Conservation (phyloP, 1,140 invertebrate genomes). For the Geopemphigus sp. region DNA sequence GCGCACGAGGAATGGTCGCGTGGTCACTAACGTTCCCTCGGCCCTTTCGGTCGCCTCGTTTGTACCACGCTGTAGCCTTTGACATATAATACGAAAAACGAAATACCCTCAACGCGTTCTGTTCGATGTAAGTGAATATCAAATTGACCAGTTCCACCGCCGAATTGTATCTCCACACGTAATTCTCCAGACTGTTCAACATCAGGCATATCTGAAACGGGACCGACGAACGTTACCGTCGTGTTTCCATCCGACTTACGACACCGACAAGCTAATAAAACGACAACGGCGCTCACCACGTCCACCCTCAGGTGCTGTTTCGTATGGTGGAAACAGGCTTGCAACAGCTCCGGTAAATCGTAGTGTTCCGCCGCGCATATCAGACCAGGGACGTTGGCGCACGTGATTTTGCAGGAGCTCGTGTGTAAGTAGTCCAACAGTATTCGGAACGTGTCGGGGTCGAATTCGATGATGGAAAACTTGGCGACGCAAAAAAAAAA, state of each 20-base stretch:
- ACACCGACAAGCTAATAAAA: not conserved
- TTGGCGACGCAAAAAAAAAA: too few relatives aligned
- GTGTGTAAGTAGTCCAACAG: slow-evolving; percentile 89
- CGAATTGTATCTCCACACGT: slow-evolving; percentile 92
- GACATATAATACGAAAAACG: not conserved
- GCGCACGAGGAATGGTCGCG: too few relatives aligned
- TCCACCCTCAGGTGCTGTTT: slow-evolving; percentile 90
- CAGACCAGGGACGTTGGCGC: slow-evolving; percentile 85
- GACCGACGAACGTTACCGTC: slow-evolving; percentile 1
- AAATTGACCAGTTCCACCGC: slow-evolving; percentile 91
- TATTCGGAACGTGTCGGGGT: slow-evolving; percentile 87
- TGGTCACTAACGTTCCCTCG: too few relatives aligned
- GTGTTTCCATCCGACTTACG: too few relatives aligned
- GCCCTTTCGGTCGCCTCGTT: too few relatives aligned
- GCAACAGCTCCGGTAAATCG: slow-evolving; percentile 85
- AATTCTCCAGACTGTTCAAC: slow-evolving; percentile 88
- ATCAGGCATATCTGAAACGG: slow-evolving; percentile 76
- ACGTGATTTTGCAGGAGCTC: slow-evolving; percentile 85
- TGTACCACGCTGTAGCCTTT: too few relatives aligned
- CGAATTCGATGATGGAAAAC: slow-evolving; percentile 94
- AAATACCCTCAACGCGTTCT: slow-evolving; percentile 64
- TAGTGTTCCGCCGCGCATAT: slow-evolving; percentile 94
- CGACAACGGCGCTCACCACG: slow-evolving; percentile 64
- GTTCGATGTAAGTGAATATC: slow-evolving; percentile 87
- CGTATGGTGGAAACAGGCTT: slow-evolving; percentile 92